Conservation (phyloP, 2,888 invertebrate genomes). For the Drosophila nigricruria region DNA sequence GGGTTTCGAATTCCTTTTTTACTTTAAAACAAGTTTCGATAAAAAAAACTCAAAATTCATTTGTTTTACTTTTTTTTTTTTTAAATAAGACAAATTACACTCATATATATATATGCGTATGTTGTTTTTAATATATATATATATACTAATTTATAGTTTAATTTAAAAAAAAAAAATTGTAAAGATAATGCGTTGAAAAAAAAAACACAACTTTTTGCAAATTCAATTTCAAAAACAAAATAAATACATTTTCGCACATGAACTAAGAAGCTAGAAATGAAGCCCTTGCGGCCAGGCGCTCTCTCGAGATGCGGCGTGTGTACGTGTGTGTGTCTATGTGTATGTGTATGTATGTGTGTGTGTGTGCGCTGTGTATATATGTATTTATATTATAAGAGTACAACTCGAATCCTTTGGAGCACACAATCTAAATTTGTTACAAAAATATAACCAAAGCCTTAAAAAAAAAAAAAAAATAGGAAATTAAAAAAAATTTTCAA, state of each 20-base stretch:
- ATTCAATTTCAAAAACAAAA: conserved; percentile 54
- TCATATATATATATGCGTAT: conserved; percentile 31
- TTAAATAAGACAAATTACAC: conserved; percentile 64
- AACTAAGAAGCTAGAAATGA: conserved; percentile 55
- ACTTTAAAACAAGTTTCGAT: conserved; percentile 46
- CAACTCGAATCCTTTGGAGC: conserved; percentile 8
- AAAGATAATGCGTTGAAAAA: conserved; percentile 53
- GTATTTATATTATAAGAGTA: conserved; percentile 12
- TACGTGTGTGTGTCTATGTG: conserved; percentile 4
- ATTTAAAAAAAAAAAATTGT: conserved; percentile 37
- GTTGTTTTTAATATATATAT: conserved; percentile 22
- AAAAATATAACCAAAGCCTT: conserved; percentile 8
- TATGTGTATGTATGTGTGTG: conserved; percentile 8
- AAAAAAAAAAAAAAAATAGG: conserved; percentile 3
- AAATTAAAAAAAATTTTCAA: conserved; percentile 13
- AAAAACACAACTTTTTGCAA: conserved; percentile 53
- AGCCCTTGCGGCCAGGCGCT: conserved; percentile 41
- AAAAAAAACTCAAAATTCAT: conserved; percentile 61
- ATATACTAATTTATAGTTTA: conserved; percentile 31
- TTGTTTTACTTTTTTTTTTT: conserved; percentile 3
- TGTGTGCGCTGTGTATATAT: conserved; percentile 14
- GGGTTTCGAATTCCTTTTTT: conserved; percentile 37
- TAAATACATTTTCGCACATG: conserved; percentile 55
- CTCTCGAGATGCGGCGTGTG: conserved; percentile 24
- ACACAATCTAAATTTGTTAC: conserved; percentile 18